Percentiles rank a stretch among this genome's conserved stretches.
Conservation (phyloP, 2,888 invertebrate species). For the Suillia variegata region DNA sequence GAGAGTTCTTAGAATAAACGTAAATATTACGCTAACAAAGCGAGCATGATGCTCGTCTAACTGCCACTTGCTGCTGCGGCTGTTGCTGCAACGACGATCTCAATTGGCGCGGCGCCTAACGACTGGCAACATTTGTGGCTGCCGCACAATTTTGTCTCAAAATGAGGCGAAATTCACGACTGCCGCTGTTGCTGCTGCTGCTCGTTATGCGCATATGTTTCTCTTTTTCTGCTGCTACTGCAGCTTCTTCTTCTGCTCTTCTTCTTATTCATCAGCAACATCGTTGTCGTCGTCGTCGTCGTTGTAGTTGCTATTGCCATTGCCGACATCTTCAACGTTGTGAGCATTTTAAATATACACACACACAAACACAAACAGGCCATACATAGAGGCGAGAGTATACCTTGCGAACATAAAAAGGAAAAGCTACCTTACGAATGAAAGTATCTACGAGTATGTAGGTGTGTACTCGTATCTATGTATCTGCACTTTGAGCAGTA, state of each 20-base stretch:
- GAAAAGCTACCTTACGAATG: background rate
- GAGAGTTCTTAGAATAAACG: too few species aligned
- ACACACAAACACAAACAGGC: background rate
- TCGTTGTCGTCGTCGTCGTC: constrained; percentile 24
- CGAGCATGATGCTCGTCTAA: too few species aligned
- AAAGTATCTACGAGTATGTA: background rate
- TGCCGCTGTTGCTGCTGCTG: too few species aligned
- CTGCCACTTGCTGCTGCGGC: too few species aligned
- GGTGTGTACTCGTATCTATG: background rate
- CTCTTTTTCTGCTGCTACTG: constrained; percentile 1
- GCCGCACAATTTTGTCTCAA: constrained; percentile 2
- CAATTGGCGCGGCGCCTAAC: constrained; percentile 14
- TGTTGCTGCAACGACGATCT: background rate
- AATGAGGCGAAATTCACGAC: background rate
- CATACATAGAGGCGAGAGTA: background rate
- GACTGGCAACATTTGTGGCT: constrained; percentile 4
- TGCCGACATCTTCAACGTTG: background rate
- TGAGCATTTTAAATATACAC: constrained; percentile 2
- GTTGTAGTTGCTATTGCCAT: constrained; percentile 31
- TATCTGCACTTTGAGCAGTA: background rate
- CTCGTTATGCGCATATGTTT: constrained; percentile 20
- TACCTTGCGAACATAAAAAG: background rate
- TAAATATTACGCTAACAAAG: too few species aligned
- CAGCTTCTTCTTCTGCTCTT: constrained; percentile 10
- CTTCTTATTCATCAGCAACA: constrained; percentile 28